Evolutionary conservation across 2,888 invertebrate genomes (phyloP), one percentile per base, ranked within the genome.

Genomic region (Lymantria dispar): DNA sequence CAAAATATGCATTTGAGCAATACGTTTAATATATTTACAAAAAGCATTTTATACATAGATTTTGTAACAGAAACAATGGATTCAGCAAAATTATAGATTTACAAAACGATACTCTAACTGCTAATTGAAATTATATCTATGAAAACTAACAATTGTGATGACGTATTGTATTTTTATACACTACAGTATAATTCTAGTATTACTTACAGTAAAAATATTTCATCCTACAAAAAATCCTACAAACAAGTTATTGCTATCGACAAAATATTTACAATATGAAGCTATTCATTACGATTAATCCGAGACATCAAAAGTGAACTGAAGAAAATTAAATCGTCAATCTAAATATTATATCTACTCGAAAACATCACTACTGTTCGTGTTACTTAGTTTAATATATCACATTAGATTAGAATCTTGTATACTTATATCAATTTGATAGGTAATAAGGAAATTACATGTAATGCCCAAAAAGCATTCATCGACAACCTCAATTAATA

Each of bases 1-100:
- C 86, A 90, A 90, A 90, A 90, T 90, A 90, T 88, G 87, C 89
- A 86, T 89, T 90, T 90, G 90, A 90, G 90, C 90, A 90, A 88
- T 87, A 89, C 80, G 76, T 85, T 85, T 84, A 83, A 80, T 85
- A 81, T 86, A 86, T 88, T 85, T 88, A 87, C 85, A 88, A 78
- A 83, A 85, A 86, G 82, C 78, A 76, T 78, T 81, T 78, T 67
- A 41, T 81, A 82, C 71, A 80, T 63, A 74, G 63, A 70, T 61
- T 71, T 55, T 54, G 40, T 54, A 58, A 29, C 52, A 42, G 47
- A 65, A 64, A 53, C 62, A 64, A 64, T 56, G 50, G 56, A 54
- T 53, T 7, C 58, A 60, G 64, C 62, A n/a, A 56, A 66, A 59
- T 43, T 7, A 54, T 38, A 8, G 3, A 30, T 47, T 49, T 46